A percentile compares a stretch with the other conserved stretches of the same genome.
These are phyloP conservation scores for Urocyon cinereoargenteus DNA, from an alignment of 2,797 vertebrate species.

Conservation along the genomic window DNA sequence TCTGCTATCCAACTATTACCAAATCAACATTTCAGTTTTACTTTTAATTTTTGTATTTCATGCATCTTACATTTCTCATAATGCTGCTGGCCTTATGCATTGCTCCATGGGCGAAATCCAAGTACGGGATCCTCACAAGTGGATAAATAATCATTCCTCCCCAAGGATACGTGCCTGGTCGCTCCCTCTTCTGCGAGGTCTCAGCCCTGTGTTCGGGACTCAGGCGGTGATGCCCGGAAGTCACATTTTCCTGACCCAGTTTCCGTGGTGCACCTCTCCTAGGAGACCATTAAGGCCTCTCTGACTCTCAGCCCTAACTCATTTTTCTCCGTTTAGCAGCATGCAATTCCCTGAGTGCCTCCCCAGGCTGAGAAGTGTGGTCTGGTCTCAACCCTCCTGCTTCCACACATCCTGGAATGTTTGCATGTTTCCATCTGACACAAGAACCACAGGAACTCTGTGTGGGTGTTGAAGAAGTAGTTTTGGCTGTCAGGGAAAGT, in stretches of 20 bases:
- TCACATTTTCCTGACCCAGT: background rate
- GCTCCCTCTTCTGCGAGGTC: rapidly evolving
- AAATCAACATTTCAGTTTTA: background rate
- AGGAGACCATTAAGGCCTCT: background rate
- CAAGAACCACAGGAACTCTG: background rate
- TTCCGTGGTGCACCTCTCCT: background rate
- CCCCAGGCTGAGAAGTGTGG: too few species aligned
- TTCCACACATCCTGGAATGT: rapidly evolving
- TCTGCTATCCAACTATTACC: background rate
- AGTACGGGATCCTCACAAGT: background rate
- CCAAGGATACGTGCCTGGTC: background rate
- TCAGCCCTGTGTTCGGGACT: rapidly evolving
- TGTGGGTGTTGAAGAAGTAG: background rate
- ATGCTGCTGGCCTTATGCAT: background rate
- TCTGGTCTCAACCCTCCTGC: background rate
- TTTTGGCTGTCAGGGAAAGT: background rate
- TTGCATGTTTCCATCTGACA: background rate
- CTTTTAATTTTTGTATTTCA: background rate
- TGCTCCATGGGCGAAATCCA: background rate
- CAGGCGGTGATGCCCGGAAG: rapidly evolving
- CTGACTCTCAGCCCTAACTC: too few species aligned
- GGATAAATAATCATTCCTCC: background rate
- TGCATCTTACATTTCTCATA: background rate
- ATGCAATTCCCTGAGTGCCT: background rate
- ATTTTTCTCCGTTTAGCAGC: background rate